Conservation (phyloP, 1,140 invertebrate species). For the Bombus cullumanus region DNA sequence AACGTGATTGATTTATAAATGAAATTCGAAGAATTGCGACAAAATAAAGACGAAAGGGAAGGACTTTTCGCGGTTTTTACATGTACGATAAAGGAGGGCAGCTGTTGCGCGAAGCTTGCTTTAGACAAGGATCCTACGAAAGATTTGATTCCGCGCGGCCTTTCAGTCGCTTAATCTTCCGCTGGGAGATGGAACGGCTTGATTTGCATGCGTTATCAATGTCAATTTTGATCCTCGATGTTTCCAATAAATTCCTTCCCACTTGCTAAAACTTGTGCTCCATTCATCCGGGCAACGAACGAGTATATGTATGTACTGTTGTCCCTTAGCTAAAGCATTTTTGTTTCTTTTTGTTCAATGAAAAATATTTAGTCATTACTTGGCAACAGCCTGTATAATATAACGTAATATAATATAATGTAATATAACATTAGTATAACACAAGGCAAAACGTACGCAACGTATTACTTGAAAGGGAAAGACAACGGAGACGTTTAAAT, state of each 20-base stretch:
- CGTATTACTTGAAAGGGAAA: too few relatives aligned
- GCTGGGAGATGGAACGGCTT: constrained; percentile 6
- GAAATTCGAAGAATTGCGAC: not conserved
- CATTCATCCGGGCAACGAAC: too few relatives aligned
- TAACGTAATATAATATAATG: too few relatives aligned
- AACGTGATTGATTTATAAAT: constrained; percentile 30
- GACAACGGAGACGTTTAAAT: too few relatives aligned
- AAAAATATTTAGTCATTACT: too few relatives aligned
- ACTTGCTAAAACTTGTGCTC: not conserved
- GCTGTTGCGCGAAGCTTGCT: not conserved
- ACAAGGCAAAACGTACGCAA: too few relatives aligned
- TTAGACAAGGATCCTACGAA: constrained; percentile 6
- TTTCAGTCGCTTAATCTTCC: constrained; percentile 49
- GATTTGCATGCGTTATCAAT: constrained; percentile 27
- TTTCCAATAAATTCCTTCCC: not conserved
- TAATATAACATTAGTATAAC: too few relatives aligned
- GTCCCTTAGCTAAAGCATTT: not conserved
- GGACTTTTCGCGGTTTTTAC: not conserved
- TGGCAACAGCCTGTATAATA: too few relatives aligned
- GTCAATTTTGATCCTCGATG: not conserved
- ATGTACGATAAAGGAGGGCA: not conserved
- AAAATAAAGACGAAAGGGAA: too few relatives aligned
- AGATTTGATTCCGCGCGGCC: not conserved
- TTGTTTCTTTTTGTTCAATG: too few relatives aligned
- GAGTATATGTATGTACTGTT: rapidly evolving